Evolutionary conservation across 2,797 vertebrate genomes (phyloP).

Genomic region (Pseudochirops corinnae): DNA sequence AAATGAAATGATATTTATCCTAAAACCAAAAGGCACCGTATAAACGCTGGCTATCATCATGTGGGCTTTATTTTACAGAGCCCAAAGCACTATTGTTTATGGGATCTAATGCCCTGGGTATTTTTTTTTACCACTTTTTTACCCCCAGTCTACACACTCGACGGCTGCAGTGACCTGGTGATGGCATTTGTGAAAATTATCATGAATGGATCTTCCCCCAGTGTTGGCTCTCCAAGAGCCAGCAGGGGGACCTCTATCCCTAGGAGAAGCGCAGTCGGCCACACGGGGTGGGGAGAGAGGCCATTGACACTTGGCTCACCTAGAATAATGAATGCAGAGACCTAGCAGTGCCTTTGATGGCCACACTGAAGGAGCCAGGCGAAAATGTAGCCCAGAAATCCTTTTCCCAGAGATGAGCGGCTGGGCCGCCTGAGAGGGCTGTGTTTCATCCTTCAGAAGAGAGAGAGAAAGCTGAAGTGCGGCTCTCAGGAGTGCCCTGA

Average conservation of each 20-base stretch:
- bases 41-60: not conserved
- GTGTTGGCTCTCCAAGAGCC: conserved; percentile 8
- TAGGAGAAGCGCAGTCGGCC: not conserved
- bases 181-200: not conserved
- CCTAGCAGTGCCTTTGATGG: not conserved
- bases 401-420: not conserved
- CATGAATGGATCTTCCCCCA: accelerated
- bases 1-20: not conserved
- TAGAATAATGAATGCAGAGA: not conserved
- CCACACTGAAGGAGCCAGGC: not conserved
- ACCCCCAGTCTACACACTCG: accelerated
- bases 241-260: conserved; percentile 61
- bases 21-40: not conserved
- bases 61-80: not conserved
- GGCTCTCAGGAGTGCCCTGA: not conserved
- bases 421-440: not conserved
- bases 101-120: not conserved
- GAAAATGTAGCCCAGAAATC: not conserved
- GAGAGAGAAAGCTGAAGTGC: not conserved
- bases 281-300: not conserved
- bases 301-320: not conserved
- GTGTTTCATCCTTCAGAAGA: not conserved
- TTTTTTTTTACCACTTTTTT: not conserved
- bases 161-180: too few relatives aligned
- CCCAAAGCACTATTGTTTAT: not conserved